Evolutionary conservation across 2,113 vertebrate species (phyloP).

Genomic region (Stegostoma tigrinum): DNA sequence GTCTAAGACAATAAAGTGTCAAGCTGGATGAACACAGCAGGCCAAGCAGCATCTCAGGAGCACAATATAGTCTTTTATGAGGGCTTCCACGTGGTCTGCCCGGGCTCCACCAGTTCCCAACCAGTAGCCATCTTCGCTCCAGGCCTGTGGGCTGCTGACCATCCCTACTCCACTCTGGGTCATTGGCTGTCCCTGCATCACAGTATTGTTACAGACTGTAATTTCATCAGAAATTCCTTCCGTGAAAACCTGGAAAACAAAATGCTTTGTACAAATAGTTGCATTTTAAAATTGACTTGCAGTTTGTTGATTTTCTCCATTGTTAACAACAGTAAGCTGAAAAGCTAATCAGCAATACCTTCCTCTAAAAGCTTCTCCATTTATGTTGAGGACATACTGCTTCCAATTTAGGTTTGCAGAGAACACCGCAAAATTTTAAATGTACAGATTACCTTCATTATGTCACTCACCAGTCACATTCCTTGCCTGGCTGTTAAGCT

Average conservation of each 20-base stretch:
- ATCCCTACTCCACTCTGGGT: no score
- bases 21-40: no score
- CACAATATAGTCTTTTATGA: no score
- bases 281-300: neutral
- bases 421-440: neutral
- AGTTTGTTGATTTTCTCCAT: neutral
- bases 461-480: neutral
- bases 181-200: no score
- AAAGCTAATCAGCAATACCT: neutral
- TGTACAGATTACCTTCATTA: neutral
- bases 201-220: neutral
- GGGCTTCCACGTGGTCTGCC: no score
- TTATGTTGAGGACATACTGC: neutral
- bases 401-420: neutral
- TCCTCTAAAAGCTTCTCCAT: neutral
- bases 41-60: no score
- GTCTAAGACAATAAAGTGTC: no score
- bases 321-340: neutral
- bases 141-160: no score
- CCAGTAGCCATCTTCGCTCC: no score
- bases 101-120: no score
- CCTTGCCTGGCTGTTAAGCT: no score
- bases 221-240: neutral
- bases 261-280: neutral
- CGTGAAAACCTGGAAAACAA: neutral